phyloP scores from a whole-genome alignment of 1,140 invertebrate genomes.

The Pseudomyrmex flavicornis region DNA sequence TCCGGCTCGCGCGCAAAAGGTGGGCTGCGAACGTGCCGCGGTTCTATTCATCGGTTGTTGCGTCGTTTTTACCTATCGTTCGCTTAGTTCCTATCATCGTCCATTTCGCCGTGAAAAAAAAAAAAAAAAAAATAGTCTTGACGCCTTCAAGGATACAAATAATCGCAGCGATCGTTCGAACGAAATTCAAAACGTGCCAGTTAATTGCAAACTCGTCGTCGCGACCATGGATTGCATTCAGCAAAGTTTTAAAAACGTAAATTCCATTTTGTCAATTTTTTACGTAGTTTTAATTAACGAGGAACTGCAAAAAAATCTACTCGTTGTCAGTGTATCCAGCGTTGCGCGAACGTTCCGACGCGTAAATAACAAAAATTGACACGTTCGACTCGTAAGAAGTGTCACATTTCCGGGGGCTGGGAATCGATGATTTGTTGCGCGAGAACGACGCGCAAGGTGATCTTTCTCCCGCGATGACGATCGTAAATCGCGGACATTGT shows the following conservation, averaged over 20 bases:
- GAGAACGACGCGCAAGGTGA: background rate
- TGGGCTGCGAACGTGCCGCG: constrained; percentile 5
- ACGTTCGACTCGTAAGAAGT: background rate
- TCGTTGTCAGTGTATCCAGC: too few relatives aligned
- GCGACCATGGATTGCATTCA: too few relatives aligned
- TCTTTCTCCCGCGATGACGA: constrained; percentile 9
- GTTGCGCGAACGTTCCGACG: background rate
- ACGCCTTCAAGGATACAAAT: constrained; percentile 14
- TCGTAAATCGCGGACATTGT: constrained; percentile 20
- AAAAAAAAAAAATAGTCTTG: background rate
- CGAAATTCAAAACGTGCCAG: constrained; percentile 11
- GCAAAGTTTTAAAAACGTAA: background rate
- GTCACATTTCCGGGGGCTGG: background rate
- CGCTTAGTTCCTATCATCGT: constrained; percentile 60
- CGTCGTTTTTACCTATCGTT: constrained; percentile 65
- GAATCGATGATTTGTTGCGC: constrained; percentile 13
- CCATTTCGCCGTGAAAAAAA: constrained; percentile 62
- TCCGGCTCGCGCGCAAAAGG: constrained; percentile 62
- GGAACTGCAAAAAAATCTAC: background rate
- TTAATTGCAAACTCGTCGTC: background rate
- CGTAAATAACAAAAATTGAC: background rate
- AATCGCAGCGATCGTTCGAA: constrained; percentile 20
- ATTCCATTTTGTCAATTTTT: constrained; percentile 23
- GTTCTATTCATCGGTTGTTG: constrained; percentile 41
- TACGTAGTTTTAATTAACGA: background rate